Percentiles rank a stretch among this genome's conserved stretches.
Evolutionary conservation across 2,113 vertebrate genomes (phyloP).

Genomic region (Spea bombifrons): DNA sequence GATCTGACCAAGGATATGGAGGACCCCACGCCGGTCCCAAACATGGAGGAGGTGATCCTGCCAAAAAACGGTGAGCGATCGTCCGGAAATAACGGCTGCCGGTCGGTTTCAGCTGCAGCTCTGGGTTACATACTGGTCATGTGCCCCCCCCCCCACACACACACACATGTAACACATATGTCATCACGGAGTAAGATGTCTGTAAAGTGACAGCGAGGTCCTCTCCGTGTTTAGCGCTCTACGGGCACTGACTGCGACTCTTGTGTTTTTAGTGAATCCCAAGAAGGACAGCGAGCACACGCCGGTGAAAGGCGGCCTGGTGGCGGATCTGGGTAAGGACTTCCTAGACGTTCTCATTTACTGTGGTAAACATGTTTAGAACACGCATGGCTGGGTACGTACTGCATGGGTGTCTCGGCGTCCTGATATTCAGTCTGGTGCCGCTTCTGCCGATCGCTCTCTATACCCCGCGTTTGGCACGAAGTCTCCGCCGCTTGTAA

Average conservation of each 20-base stretch:
- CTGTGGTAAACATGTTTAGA: background rate
- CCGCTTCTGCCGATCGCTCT: too few relatives aligned
- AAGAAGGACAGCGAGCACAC: slow-evolving; percentile 94
- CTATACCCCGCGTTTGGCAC: too few relatives aligned
- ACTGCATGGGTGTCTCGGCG: too few relatives aligned
- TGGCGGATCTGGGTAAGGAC: slow-evolving; percentile 82
- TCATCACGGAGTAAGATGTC: too few relatives aligned
- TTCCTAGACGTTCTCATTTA: background rate
- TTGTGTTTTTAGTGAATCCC: slow-evolving; percentile 73
- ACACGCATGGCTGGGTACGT: too few relatives aligned
- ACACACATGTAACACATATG: too few relatives aligned
- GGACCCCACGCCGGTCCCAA: slow-evolving; percentile 90
- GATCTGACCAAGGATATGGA: slow-evolving; percentile 96
- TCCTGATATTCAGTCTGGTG: too few relatives aligned
- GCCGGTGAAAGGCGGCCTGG: slow-evolving; percentile 86
- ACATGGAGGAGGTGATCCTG: slow-evolving; percentile 89
- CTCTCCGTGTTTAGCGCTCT: background rate
- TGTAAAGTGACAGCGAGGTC: too few relatives aligned
- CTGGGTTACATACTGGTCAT: too few relatives aligned
- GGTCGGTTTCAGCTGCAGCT: background rate
- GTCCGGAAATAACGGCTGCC: background rate
- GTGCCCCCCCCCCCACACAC: too few relatives aligned
- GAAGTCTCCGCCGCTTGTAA: too few relatives aligned
- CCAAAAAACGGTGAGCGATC: slow-evolving; percentile 81
- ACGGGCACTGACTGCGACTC: background rate